phyloP scores from a whole-genome alignment of 23 tunicate genomes.

The Styela plicata region DNA sequence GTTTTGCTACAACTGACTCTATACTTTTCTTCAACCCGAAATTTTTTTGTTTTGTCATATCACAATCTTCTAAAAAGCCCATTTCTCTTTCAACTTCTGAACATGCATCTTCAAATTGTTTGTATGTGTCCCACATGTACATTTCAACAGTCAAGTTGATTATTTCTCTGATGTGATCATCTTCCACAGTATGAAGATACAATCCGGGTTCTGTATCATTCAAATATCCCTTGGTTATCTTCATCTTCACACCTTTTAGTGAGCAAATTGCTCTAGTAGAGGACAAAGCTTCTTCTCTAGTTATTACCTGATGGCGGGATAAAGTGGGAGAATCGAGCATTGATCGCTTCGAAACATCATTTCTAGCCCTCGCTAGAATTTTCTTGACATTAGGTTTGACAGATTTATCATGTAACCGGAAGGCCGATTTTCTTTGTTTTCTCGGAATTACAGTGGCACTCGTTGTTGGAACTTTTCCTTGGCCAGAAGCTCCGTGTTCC shows the following conservation, averaged over 20 bases:
- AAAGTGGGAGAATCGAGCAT: neutral
- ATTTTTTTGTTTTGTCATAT: neutral
- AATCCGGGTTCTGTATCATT: constrained; percentile 12
- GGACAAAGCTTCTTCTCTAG: constrained; percentile 18
- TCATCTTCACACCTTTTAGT: constrained; percentile 19
- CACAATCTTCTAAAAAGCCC: constrained; percentile 6
- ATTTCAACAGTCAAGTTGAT: constrained; percentile 33
- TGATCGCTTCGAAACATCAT: neutral
- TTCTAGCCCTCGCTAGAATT: neutral
- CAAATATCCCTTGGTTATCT: neutral
- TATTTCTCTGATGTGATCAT: constrained; percentile 38
- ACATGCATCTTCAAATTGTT: constrained; percentile 16
- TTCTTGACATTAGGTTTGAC: neutral
- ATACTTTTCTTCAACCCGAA: constrained; percentile 48
- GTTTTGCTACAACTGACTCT: constrained; percentile 77
- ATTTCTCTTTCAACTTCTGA: neutral
- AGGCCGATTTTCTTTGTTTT: neutral
- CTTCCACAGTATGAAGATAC: constrained; percentile 25
- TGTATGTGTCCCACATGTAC: constrained; percentile 18
- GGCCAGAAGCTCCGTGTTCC: neutral
- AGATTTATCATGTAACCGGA: neutral
- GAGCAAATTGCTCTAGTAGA: constrained; percentile 29
- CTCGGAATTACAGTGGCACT: constrained; percentile 29
- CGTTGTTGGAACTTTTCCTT: constrained; percentile 27
- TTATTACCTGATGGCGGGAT: neutral